phyloP scores from a whole-genome alignment of 2,888 invertebrate genomes.

The Eledona agricola region DNA sequence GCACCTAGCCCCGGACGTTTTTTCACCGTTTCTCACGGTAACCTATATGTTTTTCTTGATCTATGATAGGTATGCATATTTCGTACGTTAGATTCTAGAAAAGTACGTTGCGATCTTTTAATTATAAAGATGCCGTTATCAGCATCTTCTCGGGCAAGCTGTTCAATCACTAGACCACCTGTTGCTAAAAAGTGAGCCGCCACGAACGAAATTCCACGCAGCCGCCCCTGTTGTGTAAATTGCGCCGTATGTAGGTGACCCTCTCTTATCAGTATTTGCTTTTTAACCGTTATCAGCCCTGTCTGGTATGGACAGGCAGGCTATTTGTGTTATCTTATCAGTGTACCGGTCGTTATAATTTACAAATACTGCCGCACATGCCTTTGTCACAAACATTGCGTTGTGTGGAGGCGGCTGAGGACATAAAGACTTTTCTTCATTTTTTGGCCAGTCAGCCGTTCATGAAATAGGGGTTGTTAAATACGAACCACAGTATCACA shows the following conservation, averaged over 20 bases:
- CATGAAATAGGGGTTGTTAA: too few relatives aligned
- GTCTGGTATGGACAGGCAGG: conserved; percentile 54
- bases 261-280: conserved; percentile 53
- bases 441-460: conserved; percentile 40
- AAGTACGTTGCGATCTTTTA: conserved; percentile 16
- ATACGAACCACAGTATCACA: too few relatives aligned
- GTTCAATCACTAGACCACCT: conserved; percentile 38
- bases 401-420: conserved; percentile 14
- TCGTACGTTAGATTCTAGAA: conserved; percentile 26
- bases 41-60: conserved; percentile 46
- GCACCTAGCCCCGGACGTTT: conserved; percentile 35
- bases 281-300: conserved; percentile 52
- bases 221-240: background rate
- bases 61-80: conserved; percentile 40
- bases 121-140: conserved; percentile 25
- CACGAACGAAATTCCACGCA: conserved; percentile 7
- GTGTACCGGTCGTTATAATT: conserved; percentile 46
- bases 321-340: conserved; percentile 56
- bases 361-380: conserved; percentile 30
- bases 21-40: conserved; percentile 53
- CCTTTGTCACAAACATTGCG: conserved; percentile 31
- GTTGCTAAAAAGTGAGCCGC: conserved; percentile 32
- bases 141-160: conserved; percentile 34
- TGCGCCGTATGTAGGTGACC: conserved; percentile 49
- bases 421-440: conserved; percentile 31